Evolutionary conservation across 1,140 invertebrate species (phyloP).

Genomic region (Calliphora vicina): DNA sequence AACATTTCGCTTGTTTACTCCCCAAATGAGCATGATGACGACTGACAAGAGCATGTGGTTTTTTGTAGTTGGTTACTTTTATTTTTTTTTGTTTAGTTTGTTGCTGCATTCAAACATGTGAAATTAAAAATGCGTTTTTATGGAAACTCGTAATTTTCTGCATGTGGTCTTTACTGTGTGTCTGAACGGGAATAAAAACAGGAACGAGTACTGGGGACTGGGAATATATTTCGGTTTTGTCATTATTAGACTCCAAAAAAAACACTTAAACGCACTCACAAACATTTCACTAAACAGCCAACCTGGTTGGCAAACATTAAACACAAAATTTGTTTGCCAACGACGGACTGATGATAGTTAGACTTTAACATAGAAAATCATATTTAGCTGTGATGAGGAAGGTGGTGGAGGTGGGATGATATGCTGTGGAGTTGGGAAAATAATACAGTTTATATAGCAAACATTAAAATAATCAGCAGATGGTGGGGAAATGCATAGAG

Average conservation of each 20-base stretch:
- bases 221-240: not conserved
- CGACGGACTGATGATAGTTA: not conserved
- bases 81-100: not conserved
- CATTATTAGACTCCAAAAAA: not conserved
- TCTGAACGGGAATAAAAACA: not conserved
- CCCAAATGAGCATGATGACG: not conserved
- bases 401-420: too few species aligned
- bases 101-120: not conserved
- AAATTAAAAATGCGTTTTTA: slow-evolving; percentile 35
- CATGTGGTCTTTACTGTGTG: slow-evolving; percentile 23
- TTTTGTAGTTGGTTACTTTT: not conserved
- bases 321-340: too few species aligned
- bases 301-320: not conserved
- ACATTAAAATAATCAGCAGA: too few species aligned
- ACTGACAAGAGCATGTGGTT: slow-evolving; percentile 11
- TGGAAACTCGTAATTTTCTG: slow-evolving; percentile 31
- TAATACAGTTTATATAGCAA: too few species aligned
- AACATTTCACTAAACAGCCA: not conserved
- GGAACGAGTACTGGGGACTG: not conserved
- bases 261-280: too few species aligned
- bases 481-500: too few species aligned
- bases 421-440: too few species aligned
- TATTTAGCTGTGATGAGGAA: too few species aligned
- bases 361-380: too few species aligned
- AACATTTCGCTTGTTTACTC: not conserved